Base-by-base conservation (phyloP, 2,888 invertebrate genomes). In the Aquatica leii region DNA sequence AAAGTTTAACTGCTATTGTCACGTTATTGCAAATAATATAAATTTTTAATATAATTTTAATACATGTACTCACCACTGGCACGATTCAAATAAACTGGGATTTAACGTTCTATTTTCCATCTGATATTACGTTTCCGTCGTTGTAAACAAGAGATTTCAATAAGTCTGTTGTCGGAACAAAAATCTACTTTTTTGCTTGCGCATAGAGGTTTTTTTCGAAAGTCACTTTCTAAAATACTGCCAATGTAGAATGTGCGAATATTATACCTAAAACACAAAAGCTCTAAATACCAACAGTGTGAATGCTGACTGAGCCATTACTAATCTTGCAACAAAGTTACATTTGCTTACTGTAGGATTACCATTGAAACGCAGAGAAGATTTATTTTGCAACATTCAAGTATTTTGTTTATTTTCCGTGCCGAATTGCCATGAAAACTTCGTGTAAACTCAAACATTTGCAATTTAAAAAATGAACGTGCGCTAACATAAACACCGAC, bases 281-380 rank as follows among this genome's bases (percentile, higher is more conserved):
- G 43, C 43, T 43, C 24, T 56, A 43, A 56, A 56, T 56, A 48
- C 56, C 14, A 37, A 49, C 18, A 34, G 61, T 55, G 66, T 64
- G 66, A 66, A 67, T 59, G 69, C 66, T 63, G 67, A 67, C 67
- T 68, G 68, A 68, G 70, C 67, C 65, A 66, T 70, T 64, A 65
- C 64, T 72, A 72, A 70, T 70, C 70, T 66, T 55, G 43, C 67
- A 67, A 71, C 56, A 57, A 57, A 37, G 46, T 31, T 48, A 57
- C 56, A 55, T 55, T 57, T 48, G 56, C 48, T 49, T 57, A 20
- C 56, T 41, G 37, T 11, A 18, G 49, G 56, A 57, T 49, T 57
- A 57, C 46, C 46, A 46, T 20, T 46, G 9, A 46, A 46, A 46
- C 18, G 18, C 18, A 20, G 18, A 20, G 17, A 46, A 46, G 18